Evolutionary conservation across 2,888 invertebrate species (phyloP), one percentile per base, ranked within the genome.

Genomic region (Lysandra bellargus): DNA sequence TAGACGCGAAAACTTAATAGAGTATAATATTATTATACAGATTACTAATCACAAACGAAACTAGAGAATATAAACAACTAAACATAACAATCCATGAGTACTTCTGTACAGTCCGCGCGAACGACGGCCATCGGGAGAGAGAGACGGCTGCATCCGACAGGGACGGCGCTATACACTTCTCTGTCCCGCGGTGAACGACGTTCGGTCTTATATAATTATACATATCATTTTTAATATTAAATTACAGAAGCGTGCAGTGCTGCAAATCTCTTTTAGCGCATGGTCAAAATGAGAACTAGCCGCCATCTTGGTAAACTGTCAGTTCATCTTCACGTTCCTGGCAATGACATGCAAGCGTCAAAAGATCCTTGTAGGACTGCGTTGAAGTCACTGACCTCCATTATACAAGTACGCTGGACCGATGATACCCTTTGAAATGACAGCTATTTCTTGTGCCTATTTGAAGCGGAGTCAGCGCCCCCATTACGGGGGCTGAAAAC

Each of bases 41-140:
- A 69, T 14, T 69, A 33, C 40, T 73, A 73, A 40, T 23, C 40
- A 74, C n/a, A 74, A 74, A 74, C 40, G 44, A 74, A 74, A 30
- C 57, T 53, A 76, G 30, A 12, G 53, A 57, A 57, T 30, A 49
- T 76, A 57, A 33, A 76, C 57, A 57, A 76, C 57, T 53, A 76
- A 76, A 76, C 33, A 76, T 53, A 57, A 76, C 76, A 76, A 75
- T 23, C 44, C 75, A 23, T 53, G 76, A 76, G 57, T 76, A 53
- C 53, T 33, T 33, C 14, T 23, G 75, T 75, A 44, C 44, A 44
- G 12, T 44, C n/a, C 37, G 74, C 75, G 75, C 75, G 75, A 49
- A 30, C 57, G 17, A 53, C 76, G 23, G 4, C 57, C 53, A 23
- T 17, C 76, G 53, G 30, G 57, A 76, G 57, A 76, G 57, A 76